Base-by-base conservation (phyloP, 2,797 vertebrate species). In the Phataginus tricuspis region DNA sequence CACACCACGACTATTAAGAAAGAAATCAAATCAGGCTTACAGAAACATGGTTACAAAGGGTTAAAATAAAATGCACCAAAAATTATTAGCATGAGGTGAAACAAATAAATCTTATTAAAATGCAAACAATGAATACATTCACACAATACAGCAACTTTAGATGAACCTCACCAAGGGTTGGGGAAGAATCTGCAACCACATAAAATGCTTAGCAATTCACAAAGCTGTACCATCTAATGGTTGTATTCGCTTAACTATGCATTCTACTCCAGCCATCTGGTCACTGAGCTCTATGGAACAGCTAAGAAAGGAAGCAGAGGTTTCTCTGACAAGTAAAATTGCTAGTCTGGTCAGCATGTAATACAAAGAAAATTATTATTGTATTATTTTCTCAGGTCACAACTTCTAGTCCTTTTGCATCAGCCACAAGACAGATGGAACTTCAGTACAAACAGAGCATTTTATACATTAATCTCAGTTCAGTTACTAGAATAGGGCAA, bases 211-310 rank as follows among this genome's bases (percentile, higher is more conserved):
- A 95, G 49, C 77, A 66, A 5, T 97, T 98, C 92, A 97, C 91
- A 31, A 96, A 96, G 96, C 96, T 95, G 89, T 86, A 96, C 92
- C 95, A 97, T 87, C 92, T 96, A 98, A 97, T 93, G 96, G 91
- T 97, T 98, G 97, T 95, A 98, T 97, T 96, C 98, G 96, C 97
- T 97, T 98, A 98, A 97, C 92, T 97, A 92, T 95, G 90, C 90
- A 97, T 97, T 97, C 95, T 92, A 97, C 95, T 96, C 90, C 85
- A 98, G 96, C 94, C 97, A 97, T 97, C 93, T 98, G 97, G 92
- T 98, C 95, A 95, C 93, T 96, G 89, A 97, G 90, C 96, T 94
- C 95, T 96, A 83, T 4, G 37, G 77, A 97, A 94, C 88, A 96
- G 74, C 95, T 94, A 86, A 51, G 72, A 96, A 97, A 96, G 93